A percentile compares a stretch with the other conserved stretches of the same genome.
Evolutionary conservation across 2,888 invertebrate species (phyloP).

Genomic region (Ennomos fuscantarius): DNA sequence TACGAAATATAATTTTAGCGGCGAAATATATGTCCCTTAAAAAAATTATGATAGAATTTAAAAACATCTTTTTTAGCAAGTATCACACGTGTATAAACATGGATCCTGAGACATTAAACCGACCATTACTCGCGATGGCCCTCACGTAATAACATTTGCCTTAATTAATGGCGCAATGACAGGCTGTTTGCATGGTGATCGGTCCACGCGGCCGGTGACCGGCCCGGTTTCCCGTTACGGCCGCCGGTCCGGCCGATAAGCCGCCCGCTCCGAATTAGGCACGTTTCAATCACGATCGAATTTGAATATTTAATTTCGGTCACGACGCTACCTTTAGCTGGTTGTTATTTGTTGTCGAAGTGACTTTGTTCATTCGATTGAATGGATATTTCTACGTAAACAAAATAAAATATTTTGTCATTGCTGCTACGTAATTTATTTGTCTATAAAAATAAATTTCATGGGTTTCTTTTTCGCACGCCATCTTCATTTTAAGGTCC

Average conservation of each 20-base stretch:
- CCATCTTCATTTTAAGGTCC: constrained; percentile 9
- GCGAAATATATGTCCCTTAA: no score
- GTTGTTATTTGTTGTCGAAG: neutral
- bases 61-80: no score
- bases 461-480: neutral
- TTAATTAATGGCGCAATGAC: constrained; percentile 9
- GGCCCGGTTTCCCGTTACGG: constrained; percentile 5
- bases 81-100: no score
- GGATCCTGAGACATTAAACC: no score
- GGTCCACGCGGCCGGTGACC: neutral
- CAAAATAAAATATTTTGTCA: no score
- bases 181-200: constrained; percentile 12
- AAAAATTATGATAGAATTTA: no score
- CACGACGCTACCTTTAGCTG: neutral
- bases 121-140: no score
- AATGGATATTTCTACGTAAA: no score
- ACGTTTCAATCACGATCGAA: constrained; percentile 11
- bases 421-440: neutral
- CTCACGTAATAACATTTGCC: constrained; percentile 1
- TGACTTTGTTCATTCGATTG: no score
- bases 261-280: constrained; percentile 4
- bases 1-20: no score
- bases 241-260: constrained; percentile 7
- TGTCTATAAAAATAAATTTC: constrained; percentile 1
- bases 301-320: constrained; percentile 14